phyloP scores from a whole-genome alignment of 2,888 invertebrate species.

The Nephrocerus scutellatus region DNA sequence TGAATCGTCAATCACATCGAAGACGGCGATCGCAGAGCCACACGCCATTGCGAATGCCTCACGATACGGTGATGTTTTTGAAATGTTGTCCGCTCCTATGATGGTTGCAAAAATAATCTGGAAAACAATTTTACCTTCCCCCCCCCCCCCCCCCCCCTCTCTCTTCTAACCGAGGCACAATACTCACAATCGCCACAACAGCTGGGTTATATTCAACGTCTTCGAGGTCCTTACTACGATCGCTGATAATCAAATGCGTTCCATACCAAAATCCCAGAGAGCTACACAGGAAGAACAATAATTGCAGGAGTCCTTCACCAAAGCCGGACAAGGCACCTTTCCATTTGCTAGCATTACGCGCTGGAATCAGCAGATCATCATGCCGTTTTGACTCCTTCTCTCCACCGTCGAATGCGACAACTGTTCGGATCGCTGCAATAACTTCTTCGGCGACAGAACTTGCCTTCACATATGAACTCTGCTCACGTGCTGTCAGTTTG shows the following conservation, averaged over 20 bases:
- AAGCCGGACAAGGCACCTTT: slow-evolving; percentile 58
- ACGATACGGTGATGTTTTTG: slow-evolving; percentile 60
- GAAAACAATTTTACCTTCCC: too few relatives aligned
- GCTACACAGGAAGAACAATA: slow-evolving; percentile 61
- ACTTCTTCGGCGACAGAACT: slow-evolving; percentile 68
- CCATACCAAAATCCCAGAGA: slow-evolving; percentile 71
- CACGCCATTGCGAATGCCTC: slow-evolving; percentile 62
- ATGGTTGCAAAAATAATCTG: slow-evolving; percentile 59
- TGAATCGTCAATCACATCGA: slow-evolving; percentile 63
- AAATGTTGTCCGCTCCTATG: slow-evolving; percentile 64
- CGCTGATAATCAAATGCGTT: slow-evolving; percentile 57
- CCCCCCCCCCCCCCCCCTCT: too few relatives aligned
- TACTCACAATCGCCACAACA: slow-evolving; percentile 57
- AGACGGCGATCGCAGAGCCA: slow-evolving; percentile 65
- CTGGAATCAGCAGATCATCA: slow-evolving; percentile 48
- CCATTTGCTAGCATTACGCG: slow-evolving; percentile 53
- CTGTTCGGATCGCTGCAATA: slow-evolving; percentile 60
- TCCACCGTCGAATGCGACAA: slow-evolving; percentile 67
- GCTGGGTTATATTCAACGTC: slow-evolving; percentile 57
- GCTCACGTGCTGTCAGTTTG: slow-evolving; percentile 54
- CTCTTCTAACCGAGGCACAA: too few relatives aligned
- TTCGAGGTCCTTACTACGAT: slow-evolving; percentile 49
- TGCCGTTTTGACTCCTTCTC: slow-evolving; percentile 57
- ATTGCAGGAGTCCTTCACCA: slow-evolving; percentile 61
- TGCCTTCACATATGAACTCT: slow-evolving; percentile 63